Evolutionary conservation across 53 echinoderm and acorn worm species (phyloP), one percentile per base, ranked within the genome.

Genomic region (Antedon mediterranea): DNA sequence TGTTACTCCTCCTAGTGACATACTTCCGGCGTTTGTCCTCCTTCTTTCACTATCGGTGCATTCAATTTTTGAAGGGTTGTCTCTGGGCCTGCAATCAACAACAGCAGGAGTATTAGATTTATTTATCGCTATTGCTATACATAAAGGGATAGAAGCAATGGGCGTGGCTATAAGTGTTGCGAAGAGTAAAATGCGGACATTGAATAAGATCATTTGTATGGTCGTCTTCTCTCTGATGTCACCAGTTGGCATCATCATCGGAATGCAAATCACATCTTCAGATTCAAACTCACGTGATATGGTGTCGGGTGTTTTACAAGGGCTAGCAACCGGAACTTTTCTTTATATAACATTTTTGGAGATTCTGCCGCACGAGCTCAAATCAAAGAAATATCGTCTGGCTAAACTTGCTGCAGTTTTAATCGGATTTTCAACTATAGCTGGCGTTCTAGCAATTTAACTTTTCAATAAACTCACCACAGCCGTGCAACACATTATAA

Each of bases 321-420:
- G 88, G 0, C 72, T 97, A 5, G 97, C 97, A 0, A 97, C 97
- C 3, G 92, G 97, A 30, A 97, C 97, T 0, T 92, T 97, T 77
- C 87, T 97, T 85, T 97, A 89, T 74, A 90, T 97, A 33, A 92
- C 97, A 4, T 97, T 97, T 79, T 82, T 97, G 18, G 90, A 97
- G 83, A 87, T 97, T 74, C 82, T 97, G 28, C 97, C 97, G 0
- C 82, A 77, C 28, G 92, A 97, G 32, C 78, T 97, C n/a, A 79
- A 87, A 41, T 82, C 87, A 0, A 92, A 82, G 72, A 82, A 81
- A 13, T 89, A 97, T 74, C 72, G 85, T 9, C 31, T 97, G 80
- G 73, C 87, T 32, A 97, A 97, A 79, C 84, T 87, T 73, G 34
- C 81, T 0, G 89, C 78, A 30, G 76, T 97, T 7, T 20, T 97